Evolutionary conservation across 2,888 invertebrate species (phyloP).

Genomic region (Polia nebulosa): DNA sequence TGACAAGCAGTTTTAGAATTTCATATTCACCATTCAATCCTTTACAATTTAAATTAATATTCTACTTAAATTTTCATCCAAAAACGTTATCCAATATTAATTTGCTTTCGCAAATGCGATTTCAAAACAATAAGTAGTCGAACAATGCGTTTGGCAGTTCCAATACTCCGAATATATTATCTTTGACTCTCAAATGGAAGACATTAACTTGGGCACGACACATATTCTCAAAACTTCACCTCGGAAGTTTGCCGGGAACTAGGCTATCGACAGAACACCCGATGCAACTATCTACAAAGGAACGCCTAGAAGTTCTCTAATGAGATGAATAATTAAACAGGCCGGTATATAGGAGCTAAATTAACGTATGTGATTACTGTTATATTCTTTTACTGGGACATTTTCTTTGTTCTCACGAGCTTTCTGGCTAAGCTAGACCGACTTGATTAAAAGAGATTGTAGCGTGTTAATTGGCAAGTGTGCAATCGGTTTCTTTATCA

Average conservation of each 20-base stretch:
- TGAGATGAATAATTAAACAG: slow-evolving; percentile 90
- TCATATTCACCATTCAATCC: neutral
- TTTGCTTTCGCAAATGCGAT: slow-evolving; percentile 17
- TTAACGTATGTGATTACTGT: slow-evolving; percentile 60
- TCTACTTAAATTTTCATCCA: slow-evolving; percentile 10
- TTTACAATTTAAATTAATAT: slow-evolving; percentile 4
- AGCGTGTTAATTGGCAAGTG: slow-evolving; percentile 41
- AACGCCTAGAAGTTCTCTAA: slow-evolving; percentile 86
- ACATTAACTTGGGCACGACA: slow-evolving; percentile 77
- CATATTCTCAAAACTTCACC: slow-evolving; percentile 81
- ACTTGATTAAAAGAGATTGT: slow-evolving; percentile 40
- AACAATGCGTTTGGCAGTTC: slow-evolving; percentile 63
- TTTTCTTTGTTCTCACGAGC: slow-evolving; percentile 43
- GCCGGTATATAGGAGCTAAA: slow-evolving; percentile 69
- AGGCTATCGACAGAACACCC: slow-evolving; percentile 84
- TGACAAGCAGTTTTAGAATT: slow-evolving; percentile 6
- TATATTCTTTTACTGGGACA: slow-evolving; percentile 45
- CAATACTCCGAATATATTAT: slow-evolving; percentile 73
- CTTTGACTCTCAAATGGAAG: slow-evolving; percentile 76
- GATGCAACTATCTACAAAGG: slow-evolving; percentile 82
- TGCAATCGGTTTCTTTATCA: slow-evolving; percentile 26
- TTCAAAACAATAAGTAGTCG: slow-evolving; percentile 55
- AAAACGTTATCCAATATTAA: slow-evolving; percentile 9
- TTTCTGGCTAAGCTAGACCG: neutral
- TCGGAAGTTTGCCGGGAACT: slow-evolving; percentile 78